Evolutionary conservation across 2,888 invertebrate species (phyloP), one percentile per base, ranked within the genome.

Genomic region (Gryllus longicercus): DNA sequence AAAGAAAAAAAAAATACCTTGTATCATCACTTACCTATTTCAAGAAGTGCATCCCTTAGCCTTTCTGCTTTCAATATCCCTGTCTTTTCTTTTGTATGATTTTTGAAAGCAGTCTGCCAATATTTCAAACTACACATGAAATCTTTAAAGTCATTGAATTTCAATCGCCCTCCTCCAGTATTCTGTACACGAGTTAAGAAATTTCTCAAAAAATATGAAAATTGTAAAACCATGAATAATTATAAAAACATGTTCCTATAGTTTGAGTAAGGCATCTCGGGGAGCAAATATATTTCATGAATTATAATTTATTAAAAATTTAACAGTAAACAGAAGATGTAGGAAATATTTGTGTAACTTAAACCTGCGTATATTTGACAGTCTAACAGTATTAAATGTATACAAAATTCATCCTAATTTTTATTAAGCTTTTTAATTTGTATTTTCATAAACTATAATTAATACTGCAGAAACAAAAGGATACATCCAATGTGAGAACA

Each of bases 31-130:
- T 86, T 84, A 90, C 90, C 96, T 21, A 96, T 94, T 88, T 96
- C 96, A 38, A 92, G 89, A 2, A 97, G 88, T 0, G 96, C 96
- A 85, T 96, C 96, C 51, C 94, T 89, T 79, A 96, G 88, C 82
- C 95, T 89, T 87, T 97, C 97, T 0, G 96, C 96, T 84, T 95
- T 92, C 50, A 97, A 88, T 18, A 97, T 95, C 2, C 96, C 96
- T 81, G 95, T 95, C 86, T 96, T 96, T 86, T 96, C 96, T 85
- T 95, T 93, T 11, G 96, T 94, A 86, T 97, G 96, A 84, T 93
- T 93, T 87, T 95, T 95, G 87, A 97, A 97, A 2, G 95, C 93
- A 38, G 93, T 92, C 85, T 97, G 96, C 96, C 96, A 96, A 82
- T 94, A 92, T 85, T 96, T 96, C 77, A 97, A 87, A 85, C 96